Evolutionary conservation across 2,797 vertebrate genomes (phyloP), one percentile per base, ranked within the genome.

Genomic region (Mallotus villosus): DNA sequence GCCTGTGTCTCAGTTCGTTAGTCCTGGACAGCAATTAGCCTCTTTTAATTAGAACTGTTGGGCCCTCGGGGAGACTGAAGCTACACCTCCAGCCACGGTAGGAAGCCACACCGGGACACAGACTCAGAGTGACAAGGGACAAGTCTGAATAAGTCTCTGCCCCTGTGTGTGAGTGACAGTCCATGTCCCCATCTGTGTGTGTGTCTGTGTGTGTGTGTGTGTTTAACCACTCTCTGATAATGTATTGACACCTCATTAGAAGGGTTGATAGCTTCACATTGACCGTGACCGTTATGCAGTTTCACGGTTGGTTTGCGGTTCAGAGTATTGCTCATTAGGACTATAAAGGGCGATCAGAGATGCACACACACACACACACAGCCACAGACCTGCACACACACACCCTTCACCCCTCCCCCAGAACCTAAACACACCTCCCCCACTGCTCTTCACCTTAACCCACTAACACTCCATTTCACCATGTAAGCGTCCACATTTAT

Each of bases 1-100:
- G 53, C 49, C 63, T 49, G 46, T 67, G 72, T 25, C 6, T 64
- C 21, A 34, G 55, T 72, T 74, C 27, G 67, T 71, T 55, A 70
- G 71, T 70, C 72, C 73, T 65, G 60, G 46, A 65, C 74, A 57
- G 68, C 70, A 79, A 83, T 82, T 82, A 79, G 66, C 70, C 69
- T 27, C 32, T 66, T 62, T 71, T 84, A 82, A 84, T 81, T 81
- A 81, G 71, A 74, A 72, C 16, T 63, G 62, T 25, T 49, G 58
- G 66, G 51, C 21, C 41, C 51, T 67, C n/a, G 64, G 34, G 37
- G 41, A 61, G 60, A 67, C 63, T 81, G 25, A 70, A 70, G 64
- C 34, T 63, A 71, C 32, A 76, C 77, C 73, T 78, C 66, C 46
- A 77, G 78, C 74, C 37, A 41, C 37, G 12, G 37, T 67, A 69